A percentile compares a stretch with the other conserved stretches of the same genome.
These are phyloP conservation scores for Indicator indicator DNA, from an alignment of 2,113 vertebrate genomes.

Conservation along the genomic window DNA sequence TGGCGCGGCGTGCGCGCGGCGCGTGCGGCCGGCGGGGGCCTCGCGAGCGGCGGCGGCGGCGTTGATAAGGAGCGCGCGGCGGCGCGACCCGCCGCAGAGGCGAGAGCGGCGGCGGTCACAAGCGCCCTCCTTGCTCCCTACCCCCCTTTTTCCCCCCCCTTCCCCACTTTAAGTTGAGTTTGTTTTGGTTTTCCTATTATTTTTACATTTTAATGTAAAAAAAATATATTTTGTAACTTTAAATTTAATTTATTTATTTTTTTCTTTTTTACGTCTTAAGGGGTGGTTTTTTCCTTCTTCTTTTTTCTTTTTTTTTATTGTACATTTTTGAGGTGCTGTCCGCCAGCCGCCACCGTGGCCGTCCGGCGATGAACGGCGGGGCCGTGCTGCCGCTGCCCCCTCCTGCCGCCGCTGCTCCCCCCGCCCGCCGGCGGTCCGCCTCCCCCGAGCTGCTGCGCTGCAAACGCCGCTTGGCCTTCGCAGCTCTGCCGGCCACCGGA, in stretches of 20 bases:
- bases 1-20: constrained; percentile 30
- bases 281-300: not conserved
- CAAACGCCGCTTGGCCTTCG: constrained; percentile 86
- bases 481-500: constrained; percentile 65
- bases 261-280: no score
- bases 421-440: constrained; percentile 49
- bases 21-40: constrained; percentile 77
- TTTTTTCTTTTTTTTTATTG: no score
- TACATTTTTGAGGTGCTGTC: not conserved
- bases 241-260: not conserved
- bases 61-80: constrained; percentile 83
- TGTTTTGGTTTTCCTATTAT: not conserved
- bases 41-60: constrained; percentile 65
- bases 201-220: no score
- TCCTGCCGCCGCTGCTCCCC: not conserved
- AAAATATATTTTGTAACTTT: no score
- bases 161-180: not conserved
- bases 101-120: not conserved
- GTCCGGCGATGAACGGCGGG: not conserved
- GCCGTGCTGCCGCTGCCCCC: not conserved
- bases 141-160: not conserved
- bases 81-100: not conserved
- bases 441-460: constrained; percentile 91
- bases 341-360: not conserved
- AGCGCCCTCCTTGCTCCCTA: not conserved